Base-by-base conservation (phyloP, 2,888 invertebrate genomes). In the Drosophila neutralis region DNA sequence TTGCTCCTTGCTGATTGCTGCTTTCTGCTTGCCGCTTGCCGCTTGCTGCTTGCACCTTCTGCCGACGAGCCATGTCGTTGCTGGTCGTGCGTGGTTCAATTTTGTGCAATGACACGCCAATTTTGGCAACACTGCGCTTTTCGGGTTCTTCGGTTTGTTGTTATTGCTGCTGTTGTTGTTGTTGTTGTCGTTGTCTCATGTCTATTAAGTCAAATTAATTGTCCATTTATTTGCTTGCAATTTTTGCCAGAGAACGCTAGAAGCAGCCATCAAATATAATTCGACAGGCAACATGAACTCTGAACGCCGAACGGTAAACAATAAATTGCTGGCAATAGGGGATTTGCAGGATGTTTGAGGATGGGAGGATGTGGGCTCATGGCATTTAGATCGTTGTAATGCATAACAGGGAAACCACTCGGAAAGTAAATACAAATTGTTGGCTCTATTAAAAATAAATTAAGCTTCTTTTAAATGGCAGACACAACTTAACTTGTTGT, bases 131-230 rank as follows among this genome's bases (percentile, higher is more conserved):
- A 40, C 42, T 54, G 67, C 51, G 58, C 33, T 59, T 69, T 70
- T 48, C 38, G 49, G 40, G 48, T 42, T 49, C 42, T 42, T 38
- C 33, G 52, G 11, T 7, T 48, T 31, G 49, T 24, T n/a, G 18
- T 8, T 54, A 8, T 24, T 57, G 13, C 4, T 49, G 4, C 11
- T 40, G 21, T 36, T 56, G 45, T 15, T 58, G 59, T 29, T 60
- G 62, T 24, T 65, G 62, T 59, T 57, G 52, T 29, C 42, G 33
- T 58, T 58, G 63, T 65, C 64, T 75, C 85, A 71, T 87, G 89
- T 87, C 89, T 83, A 89, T 89, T 89, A 87, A 83, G 90, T 83
- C 88, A 85, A 86, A 86, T 86, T 86, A 86, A 86, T 86, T 88
- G 85, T 86, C 68, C 87, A 86, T 90, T 90, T 86, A 90, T 90